phyloP scores from a whole-genome alignment of 2,888 invertebrate species.

The Blomia tropicalis region DNA sequence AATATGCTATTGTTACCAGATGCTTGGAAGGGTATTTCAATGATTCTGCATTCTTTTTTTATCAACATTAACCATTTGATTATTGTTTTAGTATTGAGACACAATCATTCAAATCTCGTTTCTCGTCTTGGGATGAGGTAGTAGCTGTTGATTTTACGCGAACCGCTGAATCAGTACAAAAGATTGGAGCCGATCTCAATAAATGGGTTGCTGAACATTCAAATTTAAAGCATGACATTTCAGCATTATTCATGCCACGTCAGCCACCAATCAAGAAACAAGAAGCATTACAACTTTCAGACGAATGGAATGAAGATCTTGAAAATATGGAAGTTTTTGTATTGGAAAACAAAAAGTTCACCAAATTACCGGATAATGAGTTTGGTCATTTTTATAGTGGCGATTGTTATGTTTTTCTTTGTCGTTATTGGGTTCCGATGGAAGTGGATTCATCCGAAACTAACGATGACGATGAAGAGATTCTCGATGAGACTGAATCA shows the following conservation, averaged over 20 bases:
- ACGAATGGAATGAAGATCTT: slow-evolving; percentile 96
- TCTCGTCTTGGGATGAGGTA: slow-evolving; percentile 94
- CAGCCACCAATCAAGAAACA: slow-evolving; percentile 67
- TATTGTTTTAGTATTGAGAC: slow-evolving; percentile 37
- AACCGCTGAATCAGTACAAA: slow-evolving; percentile 87
- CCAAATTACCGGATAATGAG: slow-evolving; percentile 86
- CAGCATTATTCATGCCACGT: slow-evolving; percentile 83
- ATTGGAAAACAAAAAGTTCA: slow-evolving; percentile 87
- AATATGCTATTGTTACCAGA: slow-evolving; percentile 69
- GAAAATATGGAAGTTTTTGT: slow-evolving; percentile 96
- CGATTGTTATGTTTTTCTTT: slow-evolving; percentile 95
- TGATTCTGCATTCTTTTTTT: slow-evolving; percentile 19
- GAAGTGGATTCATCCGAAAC: slow-evolving; percentile 39
- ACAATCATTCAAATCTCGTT: slow-evolving; percentile 81
- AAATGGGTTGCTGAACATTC: slow-evolving; percentile 38
- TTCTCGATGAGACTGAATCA: slow-evolving; percentile 64
- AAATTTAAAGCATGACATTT: slow-evolving; percentile 58
- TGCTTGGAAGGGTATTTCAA: slow-evolving; percentile 78
- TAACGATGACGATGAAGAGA: slow-evolving; percentile 39
- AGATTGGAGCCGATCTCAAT: slow-evolving; percentile 87
- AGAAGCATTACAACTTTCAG: slow-evolving; percentile 72
- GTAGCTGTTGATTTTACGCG: slow-evolving; percentile 97
- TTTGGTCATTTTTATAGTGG: slow-evolving; percentile 75
- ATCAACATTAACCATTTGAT: slow-evolving; percentile 8
- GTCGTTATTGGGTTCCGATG: slow-evolving; percentile 73